A percentile compares a stretch with the other conserved stretches of the same genome.
phyloP scores from a whole-genome alignment of 1,140 invertebrate species.

The Gryllus bimaculatus region DNA sequence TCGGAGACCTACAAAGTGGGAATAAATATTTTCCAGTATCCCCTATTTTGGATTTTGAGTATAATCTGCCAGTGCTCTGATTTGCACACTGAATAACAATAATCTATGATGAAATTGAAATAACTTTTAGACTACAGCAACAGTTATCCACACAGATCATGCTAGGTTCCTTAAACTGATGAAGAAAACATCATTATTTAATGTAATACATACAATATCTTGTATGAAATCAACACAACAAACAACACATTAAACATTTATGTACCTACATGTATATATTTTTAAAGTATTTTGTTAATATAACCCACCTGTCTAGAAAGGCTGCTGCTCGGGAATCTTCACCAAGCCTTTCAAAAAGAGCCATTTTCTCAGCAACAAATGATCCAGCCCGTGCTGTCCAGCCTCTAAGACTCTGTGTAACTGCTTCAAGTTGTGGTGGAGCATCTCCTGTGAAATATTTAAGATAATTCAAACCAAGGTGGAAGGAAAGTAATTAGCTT shows the following conservation, averaged over 20 bases:
- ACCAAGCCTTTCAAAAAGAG: constrained; percentile 48
- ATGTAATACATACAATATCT: background rate
- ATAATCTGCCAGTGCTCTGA: background rate
- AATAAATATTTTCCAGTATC: background rate
- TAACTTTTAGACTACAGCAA: background rate
- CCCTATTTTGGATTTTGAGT: background rate
- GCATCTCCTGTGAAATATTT: background rate
- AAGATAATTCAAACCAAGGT: background rate
- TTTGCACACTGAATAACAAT: background rate
- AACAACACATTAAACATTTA: background rate
- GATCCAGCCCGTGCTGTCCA: constrained; percentile 69
- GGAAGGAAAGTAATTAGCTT: too few relatives aligned
- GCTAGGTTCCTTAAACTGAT: background rate
- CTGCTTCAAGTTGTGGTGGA: constrained; percentile 24
- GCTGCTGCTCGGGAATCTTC: constrained; percentile 48
- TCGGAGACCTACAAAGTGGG: background rate
- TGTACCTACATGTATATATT: background rate
- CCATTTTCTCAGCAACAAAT: constrained; percentile 72
- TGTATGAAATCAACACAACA: background rate
- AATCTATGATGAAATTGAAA: background rate
- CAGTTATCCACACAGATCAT: background rate
- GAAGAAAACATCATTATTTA: background rate
- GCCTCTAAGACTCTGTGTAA: constrained; percentile 41
- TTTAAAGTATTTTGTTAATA: background rate
- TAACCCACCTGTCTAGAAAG: constrained; percentile 45